Evolutionary conservation across 2,113 vertebrate genomes (phyloP).

Genomic region (Ictalurus furcatus): DNA sequence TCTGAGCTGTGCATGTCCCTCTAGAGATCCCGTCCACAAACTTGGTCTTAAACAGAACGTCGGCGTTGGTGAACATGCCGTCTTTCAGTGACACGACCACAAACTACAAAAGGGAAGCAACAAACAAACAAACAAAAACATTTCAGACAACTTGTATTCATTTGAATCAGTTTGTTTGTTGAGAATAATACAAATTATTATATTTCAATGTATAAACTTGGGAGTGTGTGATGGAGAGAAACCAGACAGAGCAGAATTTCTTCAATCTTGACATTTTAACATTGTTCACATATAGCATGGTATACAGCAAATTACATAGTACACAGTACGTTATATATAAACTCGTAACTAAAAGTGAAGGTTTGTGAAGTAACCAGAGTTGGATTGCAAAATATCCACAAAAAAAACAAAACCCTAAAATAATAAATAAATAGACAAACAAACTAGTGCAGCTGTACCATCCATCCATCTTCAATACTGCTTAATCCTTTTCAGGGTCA

Average conservation of each 20-base stretch:
- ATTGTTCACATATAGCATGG: not conserved
- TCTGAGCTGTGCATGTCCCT: slow-evolving; percentile 77
- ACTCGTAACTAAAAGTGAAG: not conserved
- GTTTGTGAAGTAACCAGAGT: not conserved
- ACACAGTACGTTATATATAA: too few relatives aligned
- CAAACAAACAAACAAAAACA: not conserved
- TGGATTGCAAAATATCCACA: too few relatives aligned
- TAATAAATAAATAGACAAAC: too few relatives aligned
- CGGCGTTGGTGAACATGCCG: slow-evolving; percentile 98
- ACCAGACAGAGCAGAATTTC: not conserved
- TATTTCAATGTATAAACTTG: slow-evolving; percentile 76
- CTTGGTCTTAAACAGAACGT: slow-evolving; percentile 91
- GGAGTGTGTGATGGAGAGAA: slow-evolving; percentile 70
- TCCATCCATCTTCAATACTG: too few relatives aligned
- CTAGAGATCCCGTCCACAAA: slow-evolving; percentile 93
- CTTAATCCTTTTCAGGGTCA: too few relatives aligned
- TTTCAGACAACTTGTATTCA: not conserved
- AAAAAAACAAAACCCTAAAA: too few relatives aligned
- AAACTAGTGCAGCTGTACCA: too few relatives aligned
- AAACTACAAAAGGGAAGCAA: slow-evolving; percentile 75
- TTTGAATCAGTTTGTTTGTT: too few relatives aligned
- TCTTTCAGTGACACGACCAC: slow-evolving; percentile 97
- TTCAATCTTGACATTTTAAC: not conserved
- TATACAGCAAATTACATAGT: too few relatives aligned
- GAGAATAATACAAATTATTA: not conserved